Evolutionary conservation across 2,797 vertebrate species (phyloP), one percentile per base, ranked within the genome.

Genomic region (Neosilurus mollespiculum): DNA sequence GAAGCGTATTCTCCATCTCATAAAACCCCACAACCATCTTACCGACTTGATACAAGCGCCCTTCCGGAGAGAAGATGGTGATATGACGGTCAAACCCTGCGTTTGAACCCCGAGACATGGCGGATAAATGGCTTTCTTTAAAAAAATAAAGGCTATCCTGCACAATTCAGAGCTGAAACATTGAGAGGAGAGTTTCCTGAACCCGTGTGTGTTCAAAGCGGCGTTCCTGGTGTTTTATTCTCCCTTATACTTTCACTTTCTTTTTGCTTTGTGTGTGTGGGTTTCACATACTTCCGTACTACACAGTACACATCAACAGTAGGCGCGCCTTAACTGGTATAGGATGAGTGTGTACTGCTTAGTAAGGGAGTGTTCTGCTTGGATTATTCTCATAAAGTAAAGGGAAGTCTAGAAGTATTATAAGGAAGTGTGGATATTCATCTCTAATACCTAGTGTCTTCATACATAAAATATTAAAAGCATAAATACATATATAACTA

Each of bases 31-130:
- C 4, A 22, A 16, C 3, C 3, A 10, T 78, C 86, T 92, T 58
- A 95, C 95, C 94, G 86, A 95, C 95, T 95, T 95, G 95, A 89
- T 95, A 95, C 18, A 95, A 92, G 12, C 95, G 93, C 75, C 95
- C 95, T 75, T 95, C 94, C 0, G 94, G 95, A 2, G 95, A 95
- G n/a, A 95, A 95, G 4, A 95, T 95, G 78, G 95, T 95, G 86
- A 95, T 95, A 90, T 95, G 95, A 85, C 95, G 92, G 89, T 95
- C 95, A 86, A 95, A 95, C 1, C 94, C 95, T 6, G 95, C 93
- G 86, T 94, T 95, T 1, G 95, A 92, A 0, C 94, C 94, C 1
- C 94, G 93, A 66, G 94, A 94, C 95, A 95, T 95, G 11, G 51
- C 58, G 76, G 81, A 0, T 1, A 49, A 26, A 37, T 9, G 64